Evolutionary conservation across 1,140 invertebrate genomes (phyloP).

Genomic region (Neodiprion pinetum): DNA sequence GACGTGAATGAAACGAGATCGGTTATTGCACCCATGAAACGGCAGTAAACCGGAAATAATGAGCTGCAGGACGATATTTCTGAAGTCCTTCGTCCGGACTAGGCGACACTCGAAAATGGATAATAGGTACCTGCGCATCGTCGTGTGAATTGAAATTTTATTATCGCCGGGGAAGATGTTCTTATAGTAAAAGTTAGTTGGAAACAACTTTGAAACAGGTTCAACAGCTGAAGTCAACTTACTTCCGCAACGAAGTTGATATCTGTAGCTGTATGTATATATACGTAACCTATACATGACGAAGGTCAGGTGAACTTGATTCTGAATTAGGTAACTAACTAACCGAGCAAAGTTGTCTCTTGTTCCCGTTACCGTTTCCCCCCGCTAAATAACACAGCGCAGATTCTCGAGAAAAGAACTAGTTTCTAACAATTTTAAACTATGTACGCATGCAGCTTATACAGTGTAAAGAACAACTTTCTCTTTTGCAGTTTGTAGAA

Average conservation of each 20-base stretch:
- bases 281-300: background rate
- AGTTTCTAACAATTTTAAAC: too few relatives aligned
- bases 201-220: background rate
- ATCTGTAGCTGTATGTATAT: too few relatives aligned
- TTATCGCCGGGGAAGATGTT: background rate
- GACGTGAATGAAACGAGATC: too few relatives aligned
- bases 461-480: too few relatives aligned
- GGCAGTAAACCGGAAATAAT: too few relatives aligned
- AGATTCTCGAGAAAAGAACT: background rate
- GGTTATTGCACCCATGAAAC: too few relatives aligned
- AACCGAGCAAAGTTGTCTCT: background rate
- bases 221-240: background rate
- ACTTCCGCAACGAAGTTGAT: background rate
- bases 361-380: background rate
- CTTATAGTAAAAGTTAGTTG: background rate
- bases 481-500: too few relatives aligned
- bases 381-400: background rate
- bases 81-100: too few relatives aligned
- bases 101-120: too few relatives aligned
- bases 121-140: too few relatives aligned
- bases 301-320: constrained; percentile 2
- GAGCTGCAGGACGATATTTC: too few relatives aligned
- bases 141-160: background rate
- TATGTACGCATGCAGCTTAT: too few relatives aligned
- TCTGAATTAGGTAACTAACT: constrained; percentile 1